These are phyloP conservation scores for Melanotaenia pygmaea DNA, from an alignment of 2,797 vertebrate species.

Conservation along the genomic window DNA sequence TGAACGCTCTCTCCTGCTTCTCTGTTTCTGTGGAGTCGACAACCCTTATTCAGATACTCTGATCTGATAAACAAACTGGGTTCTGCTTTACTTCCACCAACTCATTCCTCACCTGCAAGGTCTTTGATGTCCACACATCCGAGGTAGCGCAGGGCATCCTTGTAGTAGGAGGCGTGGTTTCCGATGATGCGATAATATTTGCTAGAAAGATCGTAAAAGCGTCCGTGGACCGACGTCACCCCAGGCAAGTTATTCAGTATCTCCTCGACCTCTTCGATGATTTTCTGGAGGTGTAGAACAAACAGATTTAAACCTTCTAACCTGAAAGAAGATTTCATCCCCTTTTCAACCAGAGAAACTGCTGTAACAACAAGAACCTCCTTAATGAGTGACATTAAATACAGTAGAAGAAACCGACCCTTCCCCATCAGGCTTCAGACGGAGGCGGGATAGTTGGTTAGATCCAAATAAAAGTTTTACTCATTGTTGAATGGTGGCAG, in stretches of 20 bases:
- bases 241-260: conserved; percentile 91
- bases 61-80: background rate
- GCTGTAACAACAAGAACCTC: too few species aligned
- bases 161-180: conserved; percentile 95
- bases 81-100: too few species aligned
- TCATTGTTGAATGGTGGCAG: too few species aligned
- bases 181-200: conserved; percentile 97
- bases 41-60: background rate
- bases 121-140: conserved; percentile 95
- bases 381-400: too few species aligned
- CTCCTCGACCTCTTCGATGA: conserved; percentile 94
- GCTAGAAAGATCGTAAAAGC: conserved; percentile 97
- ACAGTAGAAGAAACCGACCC: too few species aligned
- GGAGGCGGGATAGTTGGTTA: too few species aligned
- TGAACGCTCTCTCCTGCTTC: conserved; percentile 97
- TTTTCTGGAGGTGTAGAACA: conserved; percentile 79
- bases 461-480: too few species aligned
- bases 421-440: too few species aligned
- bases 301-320: background rate
- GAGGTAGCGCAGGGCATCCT: conserved; percentile 93
- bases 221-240: conserved; percentile 94
- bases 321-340: too few species aligned
- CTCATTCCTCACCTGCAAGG: conserved; percentile 85
- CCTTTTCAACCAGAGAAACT: too few species aligned
- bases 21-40: conserved; percentile 86